Evolutionary conservation across 2,888 invertebrate genomes (phyloP), one percentile per base, ranked within the genome.

Genomic region (Thera britannica): DNA sequence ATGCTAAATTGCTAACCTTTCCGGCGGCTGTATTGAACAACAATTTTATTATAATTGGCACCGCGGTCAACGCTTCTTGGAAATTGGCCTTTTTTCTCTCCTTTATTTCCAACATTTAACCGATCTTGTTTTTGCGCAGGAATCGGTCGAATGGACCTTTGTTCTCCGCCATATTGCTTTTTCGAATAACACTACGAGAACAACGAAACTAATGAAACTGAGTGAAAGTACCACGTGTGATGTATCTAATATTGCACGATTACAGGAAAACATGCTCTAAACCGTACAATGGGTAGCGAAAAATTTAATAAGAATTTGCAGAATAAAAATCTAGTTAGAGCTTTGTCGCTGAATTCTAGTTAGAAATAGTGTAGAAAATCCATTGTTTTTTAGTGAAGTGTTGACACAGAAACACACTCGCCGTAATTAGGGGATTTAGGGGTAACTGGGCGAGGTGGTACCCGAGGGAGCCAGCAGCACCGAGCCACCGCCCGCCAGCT

Each of bases 1-100:
- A 75, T 84, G 82, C 85, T 86, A 89, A 90, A 88, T 86, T 77
- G 83, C 84, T 85, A 88, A 87, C 86, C 87, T 86, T 87, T 83
- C 83, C 84, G 88, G 81, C 80, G 86, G 86, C 83, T 76, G 86
- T 90, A 90, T 90, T 88, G 89, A 89, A 86, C 87, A 84, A 84
- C 87, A 83, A 87, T 90, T 90, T 92, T 90, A 90, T 89, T 89
- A 92, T 92, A 93, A 93, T 92, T 91, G 92, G 90, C 88, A 79
- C 79, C 81, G 86, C 89, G 90, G 90, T 88, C 89, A 89, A 87
- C 86, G 88, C 80, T 92, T 90, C 92, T 89, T 85, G 88, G 91
- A 92, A 92, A 90, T 88, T 83, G 83, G 75, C 82, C 83, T 86
- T 89, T 87, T 90, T 85, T 84, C 52, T 85, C 77, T 71, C 77